These are phyloP conservation scores for Hemitrygon akajei DNA, from an alignment of 2,797 vertebrate genomes.

Conservation along the genomic window DNA sequence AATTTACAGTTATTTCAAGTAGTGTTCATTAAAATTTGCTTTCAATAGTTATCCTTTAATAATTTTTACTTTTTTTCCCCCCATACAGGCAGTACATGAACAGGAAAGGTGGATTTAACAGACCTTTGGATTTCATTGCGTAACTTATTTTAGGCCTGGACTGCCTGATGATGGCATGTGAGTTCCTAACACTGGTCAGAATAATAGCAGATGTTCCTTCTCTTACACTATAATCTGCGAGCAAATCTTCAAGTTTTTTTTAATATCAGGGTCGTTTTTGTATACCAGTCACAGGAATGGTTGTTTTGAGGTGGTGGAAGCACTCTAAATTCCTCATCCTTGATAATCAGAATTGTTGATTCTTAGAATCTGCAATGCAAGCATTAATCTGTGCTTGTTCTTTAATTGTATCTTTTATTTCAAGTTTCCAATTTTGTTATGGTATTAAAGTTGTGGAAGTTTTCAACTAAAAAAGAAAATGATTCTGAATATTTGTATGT, in stretches of 20 bases:
- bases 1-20: neutral
- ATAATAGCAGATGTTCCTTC: neutral
- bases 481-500: neutral
- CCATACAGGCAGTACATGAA: conserved; percentile 94
- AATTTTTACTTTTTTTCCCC: conserved; percentile 38
- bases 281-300: neutral
- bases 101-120: conserved; percentile 97
- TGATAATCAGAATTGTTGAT: neutral
- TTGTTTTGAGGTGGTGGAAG: neutral
- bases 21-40: neutral
- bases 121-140: conserved; percentile 94
- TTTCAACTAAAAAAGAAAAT: neutral
- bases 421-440: neutral
- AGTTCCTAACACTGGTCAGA: neutral
- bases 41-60: conserved; percentile 46
- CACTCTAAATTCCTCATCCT: neutral
- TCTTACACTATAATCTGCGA: no score
- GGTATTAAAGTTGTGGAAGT: neutral
- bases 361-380: no score
- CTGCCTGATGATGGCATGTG: neutral
- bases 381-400: neutral
- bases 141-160: conserved; percentile 43
- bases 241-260: neutral
- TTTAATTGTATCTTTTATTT: neutral
- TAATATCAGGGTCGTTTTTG: neutral